A percentile compares a stretch with the other conserved stretches of the same genome.
Conservation (phyloP, 2,113 vertebrate species). For the Anhinga anhinga region DNA sequence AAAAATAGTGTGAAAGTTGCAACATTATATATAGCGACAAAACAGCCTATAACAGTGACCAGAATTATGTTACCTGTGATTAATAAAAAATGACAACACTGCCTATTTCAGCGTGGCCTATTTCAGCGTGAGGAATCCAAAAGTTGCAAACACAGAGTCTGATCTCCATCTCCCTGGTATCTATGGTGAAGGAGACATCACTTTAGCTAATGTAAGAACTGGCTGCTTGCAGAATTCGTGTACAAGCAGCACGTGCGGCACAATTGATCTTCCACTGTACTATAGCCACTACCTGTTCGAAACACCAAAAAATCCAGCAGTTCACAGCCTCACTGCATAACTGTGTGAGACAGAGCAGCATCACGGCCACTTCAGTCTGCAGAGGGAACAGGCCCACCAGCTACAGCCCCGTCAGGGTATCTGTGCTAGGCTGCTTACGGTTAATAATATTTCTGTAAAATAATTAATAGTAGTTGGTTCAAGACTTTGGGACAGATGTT, state of each 20-base stretch:
- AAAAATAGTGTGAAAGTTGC: constrained; percentile 52
- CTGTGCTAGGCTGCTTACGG: background rate
- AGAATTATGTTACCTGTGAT: constrained; percentile 49
- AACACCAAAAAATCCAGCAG: background rate
- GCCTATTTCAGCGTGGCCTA: background rate
- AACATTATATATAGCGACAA: background rate
- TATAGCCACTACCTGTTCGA: background rate
- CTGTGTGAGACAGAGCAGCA: background rate
- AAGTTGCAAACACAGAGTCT: background rate
- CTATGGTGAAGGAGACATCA: background rate
- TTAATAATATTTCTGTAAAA: background rate
- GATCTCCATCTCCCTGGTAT: background rate
- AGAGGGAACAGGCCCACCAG: background rate
- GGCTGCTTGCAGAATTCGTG: background rate
- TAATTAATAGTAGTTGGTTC: background rate
- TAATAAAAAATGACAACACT: constrained; percentile 42
- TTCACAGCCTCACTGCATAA: background rate
- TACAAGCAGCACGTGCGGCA: rapidly evolving
- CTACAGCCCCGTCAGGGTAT: background rate
- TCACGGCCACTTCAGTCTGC: background rate
- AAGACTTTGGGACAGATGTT: background rate
- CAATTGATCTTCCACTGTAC: background rate
- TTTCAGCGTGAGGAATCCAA: background rate
- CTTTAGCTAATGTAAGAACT: background rate
- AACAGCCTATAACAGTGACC: constrained; percentile 16